Evolutionary conservation across 2,888 invertebrate species (phyloP), one percentile per base, ranked within the genome.

Genomic region (Aphrophora alni): DNA sequence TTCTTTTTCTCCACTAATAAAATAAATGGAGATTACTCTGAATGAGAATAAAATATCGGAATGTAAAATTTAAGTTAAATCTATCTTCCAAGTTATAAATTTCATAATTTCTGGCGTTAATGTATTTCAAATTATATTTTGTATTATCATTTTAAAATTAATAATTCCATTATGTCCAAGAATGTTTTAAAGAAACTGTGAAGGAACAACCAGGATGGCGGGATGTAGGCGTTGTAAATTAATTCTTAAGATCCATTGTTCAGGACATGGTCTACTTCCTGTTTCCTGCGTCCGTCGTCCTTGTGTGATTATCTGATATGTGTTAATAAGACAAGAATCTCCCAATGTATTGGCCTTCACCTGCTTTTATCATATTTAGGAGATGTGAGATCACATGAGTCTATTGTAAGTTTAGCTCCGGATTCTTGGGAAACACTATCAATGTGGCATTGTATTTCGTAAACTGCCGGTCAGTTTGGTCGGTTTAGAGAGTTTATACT

Each of bases 221-320:
- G 59, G 59, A 59, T 21, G 59, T 59, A 21, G 59, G 59, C 59
- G 59, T 3, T 59, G 59, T n/a, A 59, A n/a, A 59, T 59, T 59
- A 59, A 59, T 59, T 59, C 59, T 21, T n/a, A 59, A 21, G 59
- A 21, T 21, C 78, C 38, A 79, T 79, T 79, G 78, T 79, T 73
- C 72, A 44, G 33, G 73, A 38, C 72, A 68, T 73, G 78, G 74
- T 79, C 78, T 74, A 79, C 74, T 79, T 79, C 78, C 78, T 38
- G 78, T 68, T 74, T 79, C 78, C 78, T 73, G 26, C 74, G 74
- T 25, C 78, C 78, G 74, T 51, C 74, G 74, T 25, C 78, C 78
- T 79, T 79, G 51, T 24, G 25, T 74, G 38, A 74, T 79, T 79
- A 74, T 51, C 25, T 38, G 74, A 79, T 72, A 79, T 78, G 78